Base-by-base conservation (phyloP, 1,140 invertebrate species). In the Plectrocnemia conspersa region DNA sequence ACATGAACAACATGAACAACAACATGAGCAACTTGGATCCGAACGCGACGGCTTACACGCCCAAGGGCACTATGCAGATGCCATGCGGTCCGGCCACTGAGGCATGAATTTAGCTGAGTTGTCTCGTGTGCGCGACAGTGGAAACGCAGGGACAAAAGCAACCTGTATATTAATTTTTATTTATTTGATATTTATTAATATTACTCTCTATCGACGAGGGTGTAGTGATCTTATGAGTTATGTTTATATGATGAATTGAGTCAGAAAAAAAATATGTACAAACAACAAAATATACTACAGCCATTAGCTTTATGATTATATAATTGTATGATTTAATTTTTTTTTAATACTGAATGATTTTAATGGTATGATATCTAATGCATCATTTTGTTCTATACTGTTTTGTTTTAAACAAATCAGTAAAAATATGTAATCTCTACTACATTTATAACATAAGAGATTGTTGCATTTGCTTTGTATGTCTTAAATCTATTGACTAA, bases 11-110 rank as follows among this genome's bases (percentile, higher is more conserved):
- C 54, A 35, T 52, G 13, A 50, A 41, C 13, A 56, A 42, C 41
- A 49, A 22, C 38, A 58, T 58, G 49, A 55, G 54, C 40, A 66
- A 9, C 60, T 79, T 94, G 53, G 91, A 94, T 77, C 92, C 92
- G 36, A 93, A 94, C 75, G 92, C 92, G 52, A 86, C 86, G 54
- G 89, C 88, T 57, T 95, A 94, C 72, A 94, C 90, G 48, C 91
- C 91, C 41, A 90, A 92, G 69, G 75, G 78, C 46, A 64, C 53
- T 9, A 38, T 54, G 19, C n/a, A n/a, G n/a, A 27, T 59, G 9
- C 58, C 70, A 6, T 67, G 68, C 56, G 58, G 57, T 67, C 68
- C 42, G 67, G 73, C 61, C 66, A 67, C 41, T 71, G 64, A 58
- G 21, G 46, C 44, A 16, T 58, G 45, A 38, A 21, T n/a, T 23